Evolutionary conservation across 1,140 invertebrate species (phyloP).

Genomic region (Daktulosphaira vitifoliae): DNA sequence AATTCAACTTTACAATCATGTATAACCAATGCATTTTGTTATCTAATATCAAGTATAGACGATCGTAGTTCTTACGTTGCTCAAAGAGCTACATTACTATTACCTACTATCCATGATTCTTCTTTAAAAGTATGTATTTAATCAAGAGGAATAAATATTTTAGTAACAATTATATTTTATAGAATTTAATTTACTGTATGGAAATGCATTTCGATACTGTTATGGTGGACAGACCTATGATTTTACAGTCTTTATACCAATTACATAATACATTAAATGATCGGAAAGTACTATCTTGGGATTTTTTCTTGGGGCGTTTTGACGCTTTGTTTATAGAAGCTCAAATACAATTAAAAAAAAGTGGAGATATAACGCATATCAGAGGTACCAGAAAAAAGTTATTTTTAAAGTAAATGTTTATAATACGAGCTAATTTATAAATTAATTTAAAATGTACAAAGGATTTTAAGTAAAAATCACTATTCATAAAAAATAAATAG

Average conservation of each 20-base stretch:
- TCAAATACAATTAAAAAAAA: conserved; percentile 79
- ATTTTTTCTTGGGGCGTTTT: conserved; percentile 96
- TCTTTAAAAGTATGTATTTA: conserved; percentile 55
- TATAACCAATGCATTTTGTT: conserved; percentile 92
- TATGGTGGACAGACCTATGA: conserved; percentile 91
- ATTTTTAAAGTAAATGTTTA: not conserved
- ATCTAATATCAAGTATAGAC: conserved; percentile 90
- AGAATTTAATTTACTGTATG: conserved; percentile 76
- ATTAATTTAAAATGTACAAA: conserved; percentile 18
- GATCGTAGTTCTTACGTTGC: conserved; percentile 91
- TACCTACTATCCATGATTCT: conserved; percentile 87
- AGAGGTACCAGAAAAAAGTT: conserved; percentile 67
- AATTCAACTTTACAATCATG: conserved; percentile 83
- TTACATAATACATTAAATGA: conserved; percentile 88
- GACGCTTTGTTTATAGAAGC: conserved; percentile 92
- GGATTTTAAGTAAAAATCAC: not conserved
- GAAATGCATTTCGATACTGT: conserved; percentile 90
- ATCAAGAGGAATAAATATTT: conserved; percentile 24
- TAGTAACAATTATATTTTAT: conserved; percentile 34
- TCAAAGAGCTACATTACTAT: conserved; percentile 81
- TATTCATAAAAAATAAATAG: not conserved
- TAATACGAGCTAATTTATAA: conserved; percentile 1
- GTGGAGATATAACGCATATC: conserved; percentile 67
- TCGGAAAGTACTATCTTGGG: conserved; percentile 85
- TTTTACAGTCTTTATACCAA: conserved; percentile 92